A percentile compares a stretch with the other conserved stretches of the same genome.
Conservation (phyloP, 1,140 invertebrate species). For the Drosophila arawakana region DNA sequence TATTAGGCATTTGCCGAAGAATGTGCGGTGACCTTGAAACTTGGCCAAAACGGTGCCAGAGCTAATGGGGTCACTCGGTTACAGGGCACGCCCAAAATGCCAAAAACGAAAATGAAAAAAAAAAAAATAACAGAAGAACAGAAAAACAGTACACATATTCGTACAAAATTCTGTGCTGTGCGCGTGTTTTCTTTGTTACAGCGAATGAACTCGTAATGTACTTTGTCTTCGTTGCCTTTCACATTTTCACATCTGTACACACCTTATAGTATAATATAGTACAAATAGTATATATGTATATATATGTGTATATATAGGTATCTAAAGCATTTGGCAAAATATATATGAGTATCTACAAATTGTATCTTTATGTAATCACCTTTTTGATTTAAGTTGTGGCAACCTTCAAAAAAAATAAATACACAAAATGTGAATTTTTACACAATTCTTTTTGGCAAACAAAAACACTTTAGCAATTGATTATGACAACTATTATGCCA, state of each 20-base stretch:
- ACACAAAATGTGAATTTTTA: slow-evolving; percentile 1
- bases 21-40: slow-evolving; percentile 61
- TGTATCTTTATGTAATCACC: slow-evolving; percentile 75
- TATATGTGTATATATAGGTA: slow-evolving; percentile 1
- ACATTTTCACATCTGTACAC: slow-evolving; percentile 45
- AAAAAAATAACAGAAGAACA: neutral
- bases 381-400: slow-evolving; percentile 54
- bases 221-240: slow-evolving; percentile 32
- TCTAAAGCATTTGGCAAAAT: neutral
- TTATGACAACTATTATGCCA: slow-evolving; percentile 71
- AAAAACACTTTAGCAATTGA: slow-evolving; percentile 64
- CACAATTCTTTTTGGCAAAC: slow-evolving; percentile 5
- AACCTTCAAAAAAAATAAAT: slow-evolving; percentile 41
- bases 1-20: slow-evolving; percentile 2
- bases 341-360: slow-evolving; percentile 1
- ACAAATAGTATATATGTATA: slow-evolving; percentile 2
- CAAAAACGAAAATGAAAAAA: neutral
- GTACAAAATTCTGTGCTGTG: slow-evolving; percentile 1
- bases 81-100: slow-evolving; percentile 43
- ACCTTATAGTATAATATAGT: neutral
- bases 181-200: neutral
- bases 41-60: slow-evolving; percentile 11
- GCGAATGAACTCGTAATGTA: slow-evolving; percentile 5
- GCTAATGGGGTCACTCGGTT: slow-evolving; percentile 67
- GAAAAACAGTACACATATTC: neutral